These are phyloP conservation scores for Melanerpes aurifrons DNA, from an alignment of 2,113 vertebrate species.

Conservation along the genomic window DNA sequence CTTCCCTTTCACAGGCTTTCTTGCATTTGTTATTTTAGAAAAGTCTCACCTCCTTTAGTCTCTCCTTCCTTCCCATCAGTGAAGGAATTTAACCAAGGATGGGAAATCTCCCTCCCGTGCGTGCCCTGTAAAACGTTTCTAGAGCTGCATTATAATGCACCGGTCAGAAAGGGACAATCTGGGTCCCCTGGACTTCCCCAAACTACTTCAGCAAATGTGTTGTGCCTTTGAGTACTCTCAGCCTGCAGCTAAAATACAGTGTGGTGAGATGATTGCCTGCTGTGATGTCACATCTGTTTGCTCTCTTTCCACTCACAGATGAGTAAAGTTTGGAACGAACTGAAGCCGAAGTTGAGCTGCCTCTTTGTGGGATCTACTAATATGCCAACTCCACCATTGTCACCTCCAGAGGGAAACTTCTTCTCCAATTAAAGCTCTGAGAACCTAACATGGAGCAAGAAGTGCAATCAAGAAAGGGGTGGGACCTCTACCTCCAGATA, in stretches of 20 bases:
- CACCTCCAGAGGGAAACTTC: slow-evolving; percentile 73
- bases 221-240: neutral
- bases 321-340: slow-evolving; percentile 94
- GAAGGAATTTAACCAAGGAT: too few relatives aligned
- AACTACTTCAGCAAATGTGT: neutral
- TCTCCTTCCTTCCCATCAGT: too few relatives aligned
- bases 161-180: neutral
- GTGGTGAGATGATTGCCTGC: neutral
- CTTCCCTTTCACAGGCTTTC: neutral
- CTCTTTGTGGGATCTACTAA: slow-evolving; percentile 83
- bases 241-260: neutral
- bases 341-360: slow-evolving; percentile 91
- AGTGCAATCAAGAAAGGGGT: slow-evolving; percentile 23
- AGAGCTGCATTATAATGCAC: too few relatives aligned
- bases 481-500: slow-evolving; percentile 39
- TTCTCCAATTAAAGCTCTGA: slow-evolving; percentile 70
- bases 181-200: neutral
- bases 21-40: neutral
- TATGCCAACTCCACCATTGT: slow-evolving; percentile 71
- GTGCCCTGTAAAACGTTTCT: too few relatives aligned
- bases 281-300: neutral
- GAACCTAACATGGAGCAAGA: slow-evolving; percentile 17
- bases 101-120: too few relatives aligned
- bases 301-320: slow-evolving; percentile 78
- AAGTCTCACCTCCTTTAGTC: too few relatives aligned